Conservation (phyloP, 2,888 invertebrate species). For the Sinotaia quadrata region DNA sequence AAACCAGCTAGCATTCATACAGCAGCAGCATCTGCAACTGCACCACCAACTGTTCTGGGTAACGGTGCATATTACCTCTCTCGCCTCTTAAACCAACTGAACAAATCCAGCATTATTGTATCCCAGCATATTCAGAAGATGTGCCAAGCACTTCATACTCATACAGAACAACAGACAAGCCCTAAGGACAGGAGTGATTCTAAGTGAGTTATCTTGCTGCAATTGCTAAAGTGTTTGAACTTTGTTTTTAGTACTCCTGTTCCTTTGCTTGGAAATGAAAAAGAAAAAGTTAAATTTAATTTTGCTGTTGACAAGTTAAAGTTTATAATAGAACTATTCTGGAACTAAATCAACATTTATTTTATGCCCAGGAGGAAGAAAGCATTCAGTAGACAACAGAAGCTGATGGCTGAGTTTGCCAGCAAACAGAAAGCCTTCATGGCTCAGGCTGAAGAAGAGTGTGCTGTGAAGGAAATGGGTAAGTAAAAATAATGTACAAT, state of each 20-base stretch:
- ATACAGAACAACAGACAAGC: neutral
- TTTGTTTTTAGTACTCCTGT: neutral
- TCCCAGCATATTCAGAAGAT: constrained; percentile 26
- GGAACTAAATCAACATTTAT: neutral
- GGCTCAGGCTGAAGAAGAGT: constrained; percentile 76
- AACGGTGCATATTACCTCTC: constrained; percentile 34
- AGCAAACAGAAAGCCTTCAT: constrained; percentile 92
- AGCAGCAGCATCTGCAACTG: constrained; percentile 1
- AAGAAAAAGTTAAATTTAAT: neutral
- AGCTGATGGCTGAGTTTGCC: constrained; percentile 94
- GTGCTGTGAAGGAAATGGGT: constrained; percentile 37
- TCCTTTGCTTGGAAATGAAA: neutral
- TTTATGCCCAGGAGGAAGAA: constrained; percentile 71
- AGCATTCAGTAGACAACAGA: constrained; percentile 87
- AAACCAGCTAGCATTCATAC: too few relatives aligned
- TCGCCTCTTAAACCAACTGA: constrained; percentile 29
- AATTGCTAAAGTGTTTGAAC: neutral
- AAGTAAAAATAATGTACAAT: neutral
- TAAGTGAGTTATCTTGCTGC: constrained; percentile 5
- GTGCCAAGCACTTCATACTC: constrained; percentile 8
- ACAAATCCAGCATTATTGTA: constrained; percentile 22
- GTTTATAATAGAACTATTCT: neutral
- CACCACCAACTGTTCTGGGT: constrained; percentile 20
- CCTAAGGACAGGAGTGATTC: constrained; percentile 9
- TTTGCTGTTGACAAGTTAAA: neutral